phyloP scores from a whole-genome alignment of 1,140 invertebrate species.

The Tetramorium parvispinum region DNA sequence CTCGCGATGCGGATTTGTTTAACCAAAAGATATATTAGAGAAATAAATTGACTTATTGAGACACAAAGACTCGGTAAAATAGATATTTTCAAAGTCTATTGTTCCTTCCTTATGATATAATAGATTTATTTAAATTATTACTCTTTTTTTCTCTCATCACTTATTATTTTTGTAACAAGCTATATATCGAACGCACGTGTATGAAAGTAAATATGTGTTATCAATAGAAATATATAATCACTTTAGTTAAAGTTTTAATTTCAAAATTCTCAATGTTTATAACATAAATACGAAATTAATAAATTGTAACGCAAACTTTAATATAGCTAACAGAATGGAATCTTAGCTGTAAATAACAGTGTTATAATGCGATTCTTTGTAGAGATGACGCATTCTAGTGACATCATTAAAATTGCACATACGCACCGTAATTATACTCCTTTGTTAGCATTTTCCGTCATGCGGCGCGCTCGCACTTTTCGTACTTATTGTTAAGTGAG shows the following conservation, averaged over 20 bases:
- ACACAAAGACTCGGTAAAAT: not conserved
- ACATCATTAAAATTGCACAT: conserved; percentile 52
- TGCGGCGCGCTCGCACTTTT: not conserved
- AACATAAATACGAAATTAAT: not conserved
- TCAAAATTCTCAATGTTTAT: not conserved
- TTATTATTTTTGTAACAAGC: not conserved
- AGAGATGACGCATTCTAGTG: conserved; percentile 41
- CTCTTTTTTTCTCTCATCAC: not conserved
- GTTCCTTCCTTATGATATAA: not conserved
- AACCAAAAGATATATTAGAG: conserved; percentile 4
- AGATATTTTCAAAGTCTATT: not conserved
- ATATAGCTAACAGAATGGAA: not conserved
- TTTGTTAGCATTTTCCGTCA: conserved; percentile 45
- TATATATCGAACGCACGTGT: not conserved
- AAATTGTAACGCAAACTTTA: not conserved
- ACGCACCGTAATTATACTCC: conserved; percentile 34
- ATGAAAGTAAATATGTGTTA: not conserved
- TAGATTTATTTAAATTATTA: conserved; percentile 1
- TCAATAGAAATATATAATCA: not conserved
- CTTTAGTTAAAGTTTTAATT: not conserved
- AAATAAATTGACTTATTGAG: conserved; percentile 40
- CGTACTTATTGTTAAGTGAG: not conserved
- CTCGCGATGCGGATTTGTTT: conserved; percentile 37
- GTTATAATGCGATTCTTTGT: conserved; percentile 21
- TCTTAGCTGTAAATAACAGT: not conserved